Conservation (phyloP, 2,797 vertebrate genomes). For the Smutsia gigantea region DNA sequence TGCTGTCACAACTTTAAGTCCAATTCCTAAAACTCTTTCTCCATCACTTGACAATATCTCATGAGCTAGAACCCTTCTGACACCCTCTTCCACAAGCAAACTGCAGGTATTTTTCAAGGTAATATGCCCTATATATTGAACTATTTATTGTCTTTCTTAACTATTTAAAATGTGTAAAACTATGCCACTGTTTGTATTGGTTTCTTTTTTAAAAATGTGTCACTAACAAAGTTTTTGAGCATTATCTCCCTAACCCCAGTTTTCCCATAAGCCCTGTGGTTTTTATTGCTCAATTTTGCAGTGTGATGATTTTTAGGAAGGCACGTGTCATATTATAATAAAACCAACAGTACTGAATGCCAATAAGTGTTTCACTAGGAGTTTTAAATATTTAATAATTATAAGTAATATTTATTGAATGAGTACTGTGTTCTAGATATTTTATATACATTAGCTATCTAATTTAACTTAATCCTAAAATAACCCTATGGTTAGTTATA, state of each 20-base stretch:
- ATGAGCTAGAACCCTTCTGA: background rate
- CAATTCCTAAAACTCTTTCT: background rate
- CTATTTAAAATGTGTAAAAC: background rate
- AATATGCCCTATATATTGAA: background rate
- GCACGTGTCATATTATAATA: background rate
- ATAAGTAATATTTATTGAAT: background rate
- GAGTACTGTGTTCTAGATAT: background rate
- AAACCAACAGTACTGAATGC: background rate
- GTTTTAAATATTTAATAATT: background rate
- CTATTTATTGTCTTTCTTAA: background rate
- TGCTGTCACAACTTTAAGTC: background rate
- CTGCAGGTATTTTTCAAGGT: background rate
- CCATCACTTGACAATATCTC: background rate
- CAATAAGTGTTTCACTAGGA: background rate
- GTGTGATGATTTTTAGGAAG: background rate
- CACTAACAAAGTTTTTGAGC: background rate
- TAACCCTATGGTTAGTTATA: background rate
- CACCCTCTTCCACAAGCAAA: background rate
- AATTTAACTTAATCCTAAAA: constrained; percentile 26
- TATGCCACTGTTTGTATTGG: background rate
- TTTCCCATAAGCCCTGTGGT: background rate
- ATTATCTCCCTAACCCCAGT: background rate
- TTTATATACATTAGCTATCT: background rate
- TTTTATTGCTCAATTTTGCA: background rate
- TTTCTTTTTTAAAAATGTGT: background rate